phyloP scores from a whole-genome alignment of 2,797 vertebrate genomes.

The Florisuga fusca region DNA sequence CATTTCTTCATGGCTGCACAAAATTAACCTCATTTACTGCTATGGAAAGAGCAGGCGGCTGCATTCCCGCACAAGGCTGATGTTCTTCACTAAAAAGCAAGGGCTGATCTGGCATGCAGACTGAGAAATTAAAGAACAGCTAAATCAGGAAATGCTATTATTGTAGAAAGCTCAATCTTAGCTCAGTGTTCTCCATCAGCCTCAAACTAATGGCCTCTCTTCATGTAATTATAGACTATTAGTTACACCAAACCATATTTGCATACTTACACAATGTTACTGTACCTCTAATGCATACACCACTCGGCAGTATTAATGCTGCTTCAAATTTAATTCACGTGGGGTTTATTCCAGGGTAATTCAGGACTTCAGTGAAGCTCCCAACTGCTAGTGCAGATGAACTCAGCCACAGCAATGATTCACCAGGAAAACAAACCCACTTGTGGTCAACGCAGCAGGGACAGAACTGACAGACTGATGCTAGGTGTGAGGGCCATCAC shows the following conservation, averaged over 20 bases:
- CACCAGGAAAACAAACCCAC: background rate
- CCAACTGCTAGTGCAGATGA: background rate
- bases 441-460: background rate
- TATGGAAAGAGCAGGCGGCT: background rate
- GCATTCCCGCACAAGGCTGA: background rate
- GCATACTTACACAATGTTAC: background rate
- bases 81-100: background rate
- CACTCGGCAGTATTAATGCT: background rate
- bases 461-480: no score
- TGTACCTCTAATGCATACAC: background rate
- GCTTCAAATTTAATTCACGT: background rate
- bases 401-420: background rate
- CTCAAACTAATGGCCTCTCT: background rate
- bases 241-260: slow-evolving; percentile 1
- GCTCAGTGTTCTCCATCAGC: background rate
- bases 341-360: background rate
- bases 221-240: slow-evolving; percentile 16
- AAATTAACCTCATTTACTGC: background rate
- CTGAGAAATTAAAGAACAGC: background rate
- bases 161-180: background rate
- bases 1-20: background rate
- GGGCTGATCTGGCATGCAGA: background rate
- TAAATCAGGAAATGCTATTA: slow-evolving; percentile 24
- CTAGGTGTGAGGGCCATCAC: background rate
- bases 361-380: background rate